These are phyloP conservation scores for Prenolepis imparis DNA, from an alignment of 2,888 invertebrate genomes.

Conservation along the genomic window DNA sequence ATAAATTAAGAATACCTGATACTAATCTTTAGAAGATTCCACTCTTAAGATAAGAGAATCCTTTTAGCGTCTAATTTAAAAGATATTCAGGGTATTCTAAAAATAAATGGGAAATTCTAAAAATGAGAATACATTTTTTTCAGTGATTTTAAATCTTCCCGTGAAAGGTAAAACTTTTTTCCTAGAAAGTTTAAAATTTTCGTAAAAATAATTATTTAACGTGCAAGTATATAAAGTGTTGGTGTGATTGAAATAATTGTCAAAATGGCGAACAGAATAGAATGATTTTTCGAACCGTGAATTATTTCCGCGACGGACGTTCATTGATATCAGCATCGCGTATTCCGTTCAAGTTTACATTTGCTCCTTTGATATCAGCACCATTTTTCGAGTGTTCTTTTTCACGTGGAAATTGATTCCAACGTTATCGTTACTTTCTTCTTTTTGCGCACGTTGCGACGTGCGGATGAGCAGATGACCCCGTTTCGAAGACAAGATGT, in stretches of 20 bases:
- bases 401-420: constrained; percentile 42
- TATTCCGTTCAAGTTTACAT: constrained; percentile 45
- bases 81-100: too few relatives aligned
- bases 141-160: too few relatives aligned
- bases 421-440: constrained; percentile 22
- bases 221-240: neutral
- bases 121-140: too few relatives aligned
- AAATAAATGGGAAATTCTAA: too few relatives aligned
- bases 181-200: constrained; percentile 14
- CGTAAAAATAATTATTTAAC: constrained; percentile 20
- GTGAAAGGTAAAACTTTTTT: too few relatives aligned
- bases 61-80: too few relatives aligned
- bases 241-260: constrained; percentile 23
- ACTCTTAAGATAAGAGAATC: too few relatives aligned
- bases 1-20: too few relatives aligned
- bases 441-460: constrained; percentile 12
- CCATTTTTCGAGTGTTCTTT: constrained; percentile 33
- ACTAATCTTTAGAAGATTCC: too few relatives aligned
- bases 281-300: constrained; percentile 15
- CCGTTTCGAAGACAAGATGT: constrained; percentile 34
- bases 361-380: constrained; percentile 17
- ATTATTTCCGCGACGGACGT: constrained; percentile 26
- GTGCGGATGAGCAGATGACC: constrained; percentile 24
- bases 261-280: neutral
- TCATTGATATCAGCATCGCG: constrained; percentile 11